Percentiles rank a stretch among this genome's conserved stretches.
Evolutionary conservation across 2,113 vertebrate species (phyloP).

Genomic region (Sminthopsis crassicaudata): DNA sequence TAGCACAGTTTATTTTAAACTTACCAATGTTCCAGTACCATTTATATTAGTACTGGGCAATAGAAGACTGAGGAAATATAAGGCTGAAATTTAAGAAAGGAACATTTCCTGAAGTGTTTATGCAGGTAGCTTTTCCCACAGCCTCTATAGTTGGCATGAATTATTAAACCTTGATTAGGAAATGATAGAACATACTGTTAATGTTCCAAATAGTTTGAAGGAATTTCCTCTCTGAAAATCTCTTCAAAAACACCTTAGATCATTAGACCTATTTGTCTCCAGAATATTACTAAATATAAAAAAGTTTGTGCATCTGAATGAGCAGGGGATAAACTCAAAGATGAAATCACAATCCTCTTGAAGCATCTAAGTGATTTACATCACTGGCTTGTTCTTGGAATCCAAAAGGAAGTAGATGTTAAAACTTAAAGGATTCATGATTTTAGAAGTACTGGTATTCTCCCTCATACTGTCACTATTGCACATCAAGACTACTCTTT

Average conservation of each 20-base stretch:
- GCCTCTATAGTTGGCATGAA: neutral
- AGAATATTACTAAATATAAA: neutral
- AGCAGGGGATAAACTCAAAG: neutral
- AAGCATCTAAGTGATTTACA: neutral
- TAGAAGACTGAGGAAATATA: neutral
- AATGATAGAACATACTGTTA: neutral
- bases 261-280: neutral
- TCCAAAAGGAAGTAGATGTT: neutral
- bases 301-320: neutral
- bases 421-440: neutral
- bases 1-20: neutral
- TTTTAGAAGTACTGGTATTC: neutral
- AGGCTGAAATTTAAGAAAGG: neutral
- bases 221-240: neutral
- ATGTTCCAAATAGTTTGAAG: neutral
- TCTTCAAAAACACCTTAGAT: neutral
- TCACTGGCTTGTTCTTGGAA: neutral
- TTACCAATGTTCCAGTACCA: neutral
- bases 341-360: neutral
- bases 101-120: neutral
- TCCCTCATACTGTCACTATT: neutral
- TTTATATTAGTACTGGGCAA: neutral
- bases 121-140: neutral
- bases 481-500: neutral
- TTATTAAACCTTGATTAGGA: neutral